A percentile compares a stretch with the other conserved stretches of the same genome.
These are phyloP conservation scores for Vultur gryphus DNA, from an alignment of 2,797 vertebrate genomes.

Conservation along the genomic window DNA sequence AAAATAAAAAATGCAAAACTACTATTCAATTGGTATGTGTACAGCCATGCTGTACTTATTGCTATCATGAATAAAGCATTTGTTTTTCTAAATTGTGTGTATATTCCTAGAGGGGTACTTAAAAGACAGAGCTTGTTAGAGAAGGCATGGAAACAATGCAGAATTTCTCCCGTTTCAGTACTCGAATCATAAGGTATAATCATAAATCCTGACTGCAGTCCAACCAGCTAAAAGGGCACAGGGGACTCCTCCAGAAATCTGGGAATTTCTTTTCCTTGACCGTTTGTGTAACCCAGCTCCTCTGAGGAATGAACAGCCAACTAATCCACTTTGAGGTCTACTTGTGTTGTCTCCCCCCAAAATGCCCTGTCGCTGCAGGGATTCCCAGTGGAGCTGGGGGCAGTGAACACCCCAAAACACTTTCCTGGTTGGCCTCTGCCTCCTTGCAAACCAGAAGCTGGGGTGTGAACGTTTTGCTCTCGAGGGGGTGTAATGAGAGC, in stretches of 20 bases:
- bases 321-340: fast-evolving
- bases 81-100: slow-evolving; percentile 40
- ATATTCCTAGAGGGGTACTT: slow-evolving; percentile 33
- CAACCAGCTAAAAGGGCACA: neutral
- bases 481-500: neutral
- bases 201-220: neutral
- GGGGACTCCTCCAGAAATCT: neutral
- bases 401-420: neutral
- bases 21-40: neutral
- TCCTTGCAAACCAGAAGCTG: neutral
- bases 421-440: neutral
- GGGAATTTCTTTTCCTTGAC: neutral
- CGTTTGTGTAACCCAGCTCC: neutral
- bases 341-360: fast-evolving
- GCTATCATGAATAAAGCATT: slow-evolving; percentile 34
- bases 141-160: neutral
- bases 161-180: neutral
- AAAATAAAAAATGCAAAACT: slow-evolving; percentile 36
- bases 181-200: neutral
- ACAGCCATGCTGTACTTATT: neutral
- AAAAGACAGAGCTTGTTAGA: slow-evolving; percentile 27
- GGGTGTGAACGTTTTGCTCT: neutral
- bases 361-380: fast-evolving
- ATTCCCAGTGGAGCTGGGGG: neutral
- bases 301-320: neutral